Conservation (phyloP, 2,888 invertebrate genomes). For the Parelbella ahira region DNA sequence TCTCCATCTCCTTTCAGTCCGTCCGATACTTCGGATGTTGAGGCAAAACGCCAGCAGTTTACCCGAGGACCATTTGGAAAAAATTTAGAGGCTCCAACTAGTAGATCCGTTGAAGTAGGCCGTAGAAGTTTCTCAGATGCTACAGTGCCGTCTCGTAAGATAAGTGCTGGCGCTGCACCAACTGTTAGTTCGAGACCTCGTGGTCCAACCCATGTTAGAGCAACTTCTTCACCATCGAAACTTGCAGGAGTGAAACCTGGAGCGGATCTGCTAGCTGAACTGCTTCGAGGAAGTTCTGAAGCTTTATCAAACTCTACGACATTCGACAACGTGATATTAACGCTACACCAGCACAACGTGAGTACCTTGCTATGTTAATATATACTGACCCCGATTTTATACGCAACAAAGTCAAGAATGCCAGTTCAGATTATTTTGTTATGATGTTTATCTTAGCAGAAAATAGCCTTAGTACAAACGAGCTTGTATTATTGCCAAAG, state of each 20-base stretch:
- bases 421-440: slow-evolving; percentile 44
- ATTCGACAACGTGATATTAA: slow-evolving; percentile 75
- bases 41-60: slow-evolving; percentile 74
- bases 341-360: slow-evolving; percentile 74
- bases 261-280: slow-evolving; percentile 85
- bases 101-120: slow-evolving; percentile 80
- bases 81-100: slow-evolving; percentile 66
- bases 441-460: slow-evolving; percentile 61
- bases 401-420: slow-evolving; percentile 53
- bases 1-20: slow-evolving; percentile 83
- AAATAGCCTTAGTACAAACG: slow-evolving; percentile 47
- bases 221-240: slow-evolving; percentile 90
- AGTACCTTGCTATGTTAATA: slow-evolving; percentile 46
- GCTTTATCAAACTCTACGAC: slow-evolving; percentile 82
- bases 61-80: slow-evolving; percentile 84
- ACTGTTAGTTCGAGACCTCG: slow-evolving; percentile 60
- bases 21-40: slow-evolving; percentile 80
- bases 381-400: slow-evolving; percentile 47
- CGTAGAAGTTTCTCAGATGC: slow-evolving; percentile 69
- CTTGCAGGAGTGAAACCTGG: slow-evolving; percentile 81
- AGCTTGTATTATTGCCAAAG: slow-evolving; percentile 57
- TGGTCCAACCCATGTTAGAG: slow-evolving; percentile 84
- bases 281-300: slow-evolving; percentile 90
- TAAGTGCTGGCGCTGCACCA: slow-evolving; percentile 79
- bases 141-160: slow-evolving; percentile 80